phyloP scores from a whole-genome alignment of 1,140 invertebrate species.

The Diplogasteroides magnus region DNA sequence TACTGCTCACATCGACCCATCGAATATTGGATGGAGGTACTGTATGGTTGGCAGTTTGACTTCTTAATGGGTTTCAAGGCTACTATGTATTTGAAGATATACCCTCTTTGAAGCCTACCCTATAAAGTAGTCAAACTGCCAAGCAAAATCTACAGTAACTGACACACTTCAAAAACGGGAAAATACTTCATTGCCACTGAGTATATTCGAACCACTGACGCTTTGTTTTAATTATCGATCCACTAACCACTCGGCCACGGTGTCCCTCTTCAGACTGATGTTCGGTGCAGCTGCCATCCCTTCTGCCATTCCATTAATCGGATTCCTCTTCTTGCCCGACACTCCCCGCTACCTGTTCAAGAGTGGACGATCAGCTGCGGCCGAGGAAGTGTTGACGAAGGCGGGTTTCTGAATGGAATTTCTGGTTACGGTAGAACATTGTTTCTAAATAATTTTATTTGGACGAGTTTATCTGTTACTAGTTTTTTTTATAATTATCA shows the following conservation, averaged over 20 bases:
- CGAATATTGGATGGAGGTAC: too few species aligned
- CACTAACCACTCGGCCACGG: neutral
- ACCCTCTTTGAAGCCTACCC: too few species aligned
- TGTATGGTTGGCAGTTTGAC: too few species aligned
- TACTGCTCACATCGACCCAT: slow-evolving; percentile 58
- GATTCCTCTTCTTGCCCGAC: neutral
- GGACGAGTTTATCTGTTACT: neutral
- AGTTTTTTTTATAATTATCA: too few species aligned
- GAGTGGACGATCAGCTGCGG: neutral
- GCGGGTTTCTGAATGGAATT: neutral
- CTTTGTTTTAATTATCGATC: neutral
- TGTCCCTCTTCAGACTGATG: slow-evolving; percentile 60
- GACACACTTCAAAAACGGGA: too few species aligned
- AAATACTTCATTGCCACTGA: too few species aligned
- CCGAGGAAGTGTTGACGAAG: neutral
- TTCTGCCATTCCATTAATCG: slow-evolving; percentile 52
- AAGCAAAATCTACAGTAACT: too few species aligned
- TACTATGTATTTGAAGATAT: too few species aligned
- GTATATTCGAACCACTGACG: neutral
- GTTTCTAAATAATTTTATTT: neutral
- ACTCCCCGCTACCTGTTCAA: neutral
- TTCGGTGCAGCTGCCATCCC: too few species aligned
- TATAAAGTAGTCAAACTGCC: too few species aligned
- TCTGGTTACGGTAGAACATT: neutral
- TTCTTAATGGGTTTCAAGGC: too few species aligned